A percentile compares a stretch with the other conserved stretches of the same genome.
Conservation (phyloP, 2,888 invertebrate species). For the Pseudococcus viburni region DNA sequence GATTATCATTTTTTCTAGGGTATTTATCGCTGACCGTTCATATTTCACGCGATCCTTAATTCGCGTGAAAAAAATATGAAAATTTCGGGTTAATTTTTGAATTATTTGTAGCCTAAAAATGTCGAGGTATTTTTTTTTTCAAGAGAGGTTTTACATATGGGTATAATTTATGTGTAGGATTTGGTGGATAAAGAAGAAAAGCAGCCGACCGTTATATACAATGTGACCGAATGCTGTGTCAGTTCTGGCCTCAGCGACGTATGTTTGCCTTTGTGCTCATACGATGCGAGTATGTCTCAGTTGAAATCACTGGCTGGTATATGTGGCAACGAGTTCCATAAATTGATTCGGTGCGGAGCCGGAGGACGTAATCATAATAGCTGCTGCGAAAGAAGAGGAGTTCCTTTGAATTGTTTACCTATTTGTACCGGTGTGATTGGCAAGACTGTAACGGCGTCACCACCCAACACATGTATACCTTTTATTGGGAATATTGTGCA, state of each 20-base stretch:
- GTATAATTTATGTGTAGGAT: constrained; percentile 50
- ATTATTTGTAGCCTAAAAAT: not conserved
- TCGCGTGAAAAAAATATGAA: constrained; percentile 30
- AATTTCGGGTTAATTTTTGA: constrained; percentile 46
- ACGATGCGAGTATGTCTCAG: constrained; percentile 87
- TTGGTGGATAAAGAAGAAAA: constrained; percentile 76
- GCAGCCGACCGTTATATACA: constrained; percentile 78
- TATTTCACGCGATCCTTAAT: not conserved
- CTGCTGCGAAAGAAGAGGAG: constrained; percentile 83
- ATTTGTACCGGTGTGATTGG: constrained; percentile 81
- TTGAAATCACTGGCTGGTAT: constrained; percentile 81
- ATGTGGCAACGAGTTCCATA: constrained; percentile 84
- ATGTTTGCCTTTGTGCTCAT: constrained; percentile 85
- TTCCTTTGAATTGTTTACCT: constrained; percentile 79
- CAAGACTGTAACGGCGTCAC: constrained; percentile 75
- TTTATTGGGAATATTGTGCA: constrained; percentile 88
- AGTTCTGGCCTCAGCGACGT: constrained; percentile 79
- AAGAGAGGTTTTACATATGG: too few species aligned
- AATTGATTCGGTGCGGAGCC: constrained; percentile 77
- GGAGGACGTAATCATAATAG: constrained; percentile 82
- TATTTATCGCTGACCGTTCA: not conserved
- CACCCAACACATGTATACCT: constrained; percentile 82
- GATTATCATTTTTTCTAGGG: constrained; percentile 60
- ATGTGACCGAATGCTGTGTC: constrained; percentile 85
- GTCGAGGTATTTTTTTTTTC: too few species aligned